phyloP scores from a whole-genome alignment of 2,888 invertebrate species.

The Tenthredo amoena region DNA sequence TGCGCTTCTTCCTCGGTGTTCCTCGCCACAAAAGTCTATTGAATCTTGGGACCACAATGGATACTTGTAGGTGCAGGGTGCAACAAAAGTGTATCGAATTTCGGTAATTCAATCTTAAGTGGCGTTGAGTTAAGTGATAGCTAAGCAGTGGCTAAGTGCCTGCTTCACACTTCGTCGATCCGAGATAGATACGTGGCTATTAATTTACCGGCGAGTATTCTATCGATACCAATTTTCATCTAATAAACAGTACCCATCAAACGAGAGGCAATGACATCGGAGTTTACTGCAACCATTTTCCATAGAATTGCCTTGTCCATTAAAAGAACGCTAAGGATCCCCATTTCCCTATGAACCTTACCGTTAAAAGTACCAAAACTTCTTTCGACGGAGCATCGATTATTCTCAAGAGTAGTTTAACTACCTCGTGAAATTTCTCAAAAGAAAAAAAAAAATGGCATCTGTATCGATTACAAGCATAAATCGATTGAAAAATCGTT shows the following conservation, averaged over 20 bases:
- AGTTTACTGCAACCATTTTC: neutral
- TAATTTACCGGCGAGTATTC: conserved; percentile 69
- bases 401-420: neutral
- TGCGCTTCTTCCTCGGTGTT: conserved; percentile 40
- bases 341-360: neutral
- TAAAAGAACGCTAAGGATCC: neutral
- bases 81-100: conserved; percentile 71
- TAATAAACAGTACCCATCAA: conserved; percentile 17
- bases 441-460: neutral
- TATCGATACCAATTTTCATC: neutral
- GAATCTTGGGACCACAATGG: conserved; percentile 46
- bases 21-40: conserved; percentile 45
- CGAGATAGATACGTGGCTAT: conserved; percentile 64
- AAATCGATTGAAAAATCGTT: conserved; percentile 40
- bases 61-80: conserved; percentile 49
- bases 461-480: neutral
- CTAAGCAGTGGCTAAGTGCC: conserved; percentile 73
- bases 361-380: neutral
- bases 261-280: neutral
- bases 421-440: neutral
- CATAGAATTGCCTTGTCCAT: conserved; percentile 31
- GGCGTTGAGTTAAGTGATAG: conserved; percentile 74
- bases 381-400: neutral
- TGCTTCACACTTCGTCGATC: conserved; percentile 74
- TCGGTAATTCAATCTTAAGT: conserved; percentile 77